Percentiles rank a stretch among this genome's conserved stretches.
Conservation (phyloP, 2,113 vertebrate species). For the Ciconia boyciana region DNA sequence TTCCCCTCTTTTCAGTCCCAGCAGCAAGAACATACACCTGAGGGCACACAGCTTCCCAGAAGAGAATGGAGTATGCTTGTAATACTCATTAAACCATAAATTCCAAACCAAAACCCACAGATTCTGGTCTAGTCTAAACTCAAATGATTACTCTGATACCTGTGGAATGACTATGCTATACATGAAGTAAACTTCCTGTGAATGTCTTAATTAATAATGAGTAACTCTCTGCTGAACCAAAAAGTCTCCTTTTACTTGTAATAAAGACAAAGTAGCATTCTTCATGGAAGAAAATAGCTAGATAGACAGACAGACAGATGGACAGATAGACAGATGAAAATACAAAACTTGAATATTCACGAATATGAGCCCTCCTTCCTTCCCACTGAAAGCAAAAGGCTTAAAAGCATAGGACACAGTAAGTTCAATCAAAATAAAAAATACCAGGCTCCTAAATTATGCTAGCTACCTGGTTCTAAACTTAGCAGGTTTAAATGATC, state of each 20-base stretch:
- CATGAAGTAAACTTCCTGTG: neutral
- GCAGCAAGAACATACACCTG: neutral
- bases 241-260: neutral
- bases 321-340: neutral
- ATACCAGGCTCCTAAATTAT: neutral
- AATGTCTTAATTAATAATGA: neutral
- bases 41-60: neutral
- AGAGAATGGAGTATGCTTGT: accelerated
- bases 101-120: neutral
- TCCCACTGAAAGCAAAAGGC: neutral
- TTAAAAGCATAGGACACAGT: neutral
- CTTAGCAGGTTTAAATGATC: neutral
- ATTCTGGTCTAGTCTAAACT: neutral
- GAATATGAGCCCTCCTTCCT: neutral
- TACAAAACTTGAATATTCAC: neutral
- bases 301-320: neutral
- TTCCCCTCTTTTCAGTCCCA: neutral
- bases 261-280: neutral
- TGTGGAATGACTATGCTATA: neutral
- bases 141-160: neutral
- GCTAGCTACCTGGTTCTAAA: neutral
- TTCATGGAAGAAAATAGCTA: neutral
- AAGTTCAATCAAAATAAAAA: neutral
- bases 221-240: neutral
- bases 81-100: neutral